Conservation (phyloP, 2,797 vertebrate genomes). For the Ciconia nigra region DNA sequence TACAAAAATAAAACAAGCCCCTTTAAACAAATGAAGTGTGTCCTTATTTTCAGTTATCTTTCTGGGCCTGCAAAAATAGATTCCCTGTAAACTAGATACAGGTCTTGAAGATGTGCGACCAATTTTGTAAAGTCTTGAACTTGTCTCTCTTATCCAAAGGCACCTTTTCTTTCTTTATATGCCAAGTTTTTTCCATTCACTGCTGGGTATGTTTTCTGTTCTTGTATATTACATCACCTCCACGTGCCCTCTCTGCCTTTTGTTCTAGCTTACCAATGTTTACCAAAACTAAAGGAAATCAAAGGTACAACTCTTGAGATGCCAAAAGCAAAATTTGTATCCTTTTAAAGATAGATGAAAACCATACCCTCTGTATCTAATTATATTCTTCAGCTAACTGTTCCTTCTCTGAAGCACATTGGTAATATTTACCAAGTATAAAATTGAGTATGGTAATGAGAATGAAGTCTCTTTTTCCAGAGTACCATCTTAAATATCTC, state of each 20-base stretch:
- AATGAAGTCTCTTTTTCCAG: background rate
- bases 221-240: conserved; percentile 73
- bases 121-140: conserved; percentile 79
- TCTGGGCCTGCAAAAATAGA: conserved; percentile 71
- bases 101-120: conserved; percentile 77
- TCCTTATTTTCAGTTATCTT: conserved; percentile 74
- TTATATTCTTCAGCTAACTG: conserved; percentile 51
- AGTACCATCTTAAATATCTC: conserved; percentile 30
- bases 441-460: background rate
- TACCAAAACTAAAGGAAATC: conserved; percentile 77
- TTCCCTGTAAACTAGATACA: conserved; percentile 71
- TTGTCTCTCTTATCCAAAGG: conserved; percentile 80
- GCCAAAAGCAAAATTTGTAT: conserved; percentile 68
- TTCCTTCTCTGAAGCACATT: conserved; percentile 23
- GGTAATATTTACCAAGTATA: conserved; percentile 35
- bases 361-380: conserved; percentile 49
- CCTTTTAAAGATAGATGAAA: conserved; percentile 63
- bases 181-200: conserved; percentile 76
- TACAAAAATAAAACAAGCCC: conserved; percentile 68
- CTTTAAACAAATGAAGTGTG: conserved; percentile 73
- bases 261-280: conserved; percentile 77
- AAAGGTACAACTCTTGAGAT: conserved; percentile 68
- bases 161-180: conserved; percentile 80
- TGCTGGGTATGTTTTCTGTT: conserved; percentile 73
- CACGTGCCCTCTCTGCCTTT: conserved; percentile 73